Conservation (phyloP, 2,888 invertebrate genomes). For the Actias luna region DNA sequence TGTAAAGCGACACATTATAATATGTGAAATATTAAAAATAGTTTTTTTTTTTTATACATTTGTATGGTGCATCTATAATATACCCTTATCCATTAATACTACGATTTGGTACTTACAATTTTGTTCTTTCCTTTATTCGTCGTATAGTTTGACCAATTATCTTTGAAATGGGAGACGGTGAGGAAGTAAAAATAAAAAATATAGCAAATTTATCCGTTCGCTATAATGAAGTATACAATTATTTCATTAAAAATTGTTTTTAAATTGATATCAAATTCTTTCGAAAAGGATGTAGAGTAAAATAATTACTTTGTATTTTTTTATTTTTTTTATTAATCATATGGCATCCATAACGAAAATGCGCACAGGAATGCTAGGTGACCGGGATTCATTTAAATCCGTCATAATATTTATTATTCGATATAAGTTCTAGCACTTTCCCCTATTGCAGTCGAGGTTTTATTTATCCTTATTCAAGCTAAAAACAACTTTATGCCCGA, state of each 20-base stretch:
- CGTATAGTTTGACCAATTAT: slow-evolving; percentile 29
- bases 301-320: not conserved
- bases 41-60: slow-evolving; percentile 47
- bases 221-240: not conserved
- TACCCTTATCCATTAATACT: slow-evolving; percentile 53
- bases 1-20: slow-evolving; percentile 46
- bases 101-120: slow-evolving; percentile 49
- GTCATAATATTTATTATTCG: not conserved
- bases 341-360: not conserved
- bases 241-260: not conserved
- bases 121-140: slow-evolving; percentile 27
- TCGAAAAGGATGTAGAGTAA: not conserved
- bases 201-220: not conserved
- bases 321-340: not conserved
- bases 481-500: too few relatives aligned
- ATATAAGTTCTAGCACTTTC: not conserved
- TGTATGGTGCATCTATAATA: slow-evolving; percentile 54
- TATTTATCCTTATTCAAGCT: too few relatives aligned
- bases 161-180: not conserved
- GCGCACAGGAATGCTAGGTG: slow-evolving; percentile 7
- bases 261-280: not conserved
- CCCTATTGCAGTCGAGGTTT: not conserved
- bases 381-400: not conserved
- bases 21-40: slow-evolving; percentile 70
- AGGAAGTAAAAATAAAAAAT: too few relatives aligned